These are phyloP conservation scores for Junonia oenone DNA, from an alignment of 2,888 invertebrate genomes.

Conservation along the genomic window DNA sequence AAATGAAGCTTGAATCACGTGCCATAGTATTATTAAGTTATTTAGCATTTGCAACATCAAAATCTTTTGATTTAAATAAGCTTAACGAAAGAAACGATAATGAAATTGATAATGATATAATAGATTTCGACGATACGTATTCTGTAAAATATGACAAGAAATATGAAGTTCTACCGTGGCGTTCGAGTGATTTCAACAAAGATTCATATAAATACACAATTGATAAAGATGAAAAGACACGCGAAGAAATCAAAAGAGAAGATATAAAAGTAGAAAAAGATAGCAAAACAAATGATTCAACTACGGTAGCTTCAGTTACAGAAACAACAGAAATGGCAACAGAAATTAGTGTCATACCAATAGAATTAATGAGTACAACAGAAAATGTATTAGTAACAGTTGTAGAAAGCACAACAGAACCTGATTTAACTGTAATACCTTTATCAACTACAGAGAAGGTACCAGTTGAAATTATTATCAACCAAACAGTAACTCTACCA, in stretches of 20 bases:
- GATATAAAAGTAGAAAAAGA: constrained; percentile 26
- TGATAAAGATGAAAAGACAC: constrained; percentile 39
- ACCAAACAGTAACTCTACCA: constrained; percentile 52
- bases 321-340: constrained; percentile 36
- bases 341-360: constrained; percentile 58
- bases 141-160: constrained; percentile 57
- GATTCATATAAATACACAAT: constrained; percentile 60
- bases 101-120: constrained; percentile 60
- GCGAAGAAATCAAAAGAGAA: constrained; percentile 27
- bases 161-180: constrained; percentile 52
- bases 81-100: constrained; percentile 36
- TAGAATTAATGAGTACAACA: constrained; percentile 67
- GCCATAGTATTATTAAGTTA: constrained; percentile 50
- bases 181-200: constrained; percentile 48
- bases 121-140: constrained; percentile 66
- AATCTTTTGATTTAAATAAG: constrained; percentile 44
- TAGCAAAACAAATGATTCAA: constrained; percentile 18
- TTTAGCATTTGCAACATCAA: constrained; percentile 37
- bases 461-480: constrained; percentile 42
- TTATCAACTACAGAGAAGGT: constrained; percentile 49
- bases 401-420: constrained; percentile 55
- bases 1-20: constrained; percentile 52
- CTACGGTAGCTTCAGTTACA: constrained; percentile 18
- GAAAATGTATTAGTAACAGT: constrained; percentile 48
- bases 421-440: constrained; percentile 65